Evolutionary conservation across 2,113 vertebrate species (phyloP).

Genomic region (Edolisoma coerulescens): DNA sequence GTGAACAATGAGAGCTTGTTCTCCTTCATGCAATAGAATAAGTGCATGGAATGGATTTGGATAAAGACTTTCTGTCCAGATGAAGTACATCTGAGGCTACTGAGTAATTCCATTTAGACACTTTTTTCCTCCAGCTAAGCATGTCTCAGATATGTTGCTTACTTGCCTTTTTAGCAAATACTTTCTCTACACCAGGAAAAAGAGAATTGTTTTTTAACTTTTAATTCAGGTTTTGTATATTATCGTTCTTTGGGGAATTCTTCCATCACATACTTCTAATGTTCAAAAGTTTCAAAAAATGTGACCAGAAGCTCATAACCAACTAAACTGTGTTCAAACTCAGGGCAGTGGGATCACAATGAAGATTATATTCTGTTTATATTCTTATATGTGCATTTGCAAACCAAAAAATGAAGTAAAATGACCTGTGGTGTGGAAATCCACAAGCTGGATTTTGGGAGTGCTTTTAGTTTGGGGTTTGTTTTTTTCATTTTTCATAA

Average conservation of each 20-base stretch:
- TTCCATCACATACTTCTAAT: background rate
- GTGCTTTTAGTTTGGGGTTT: background rate
- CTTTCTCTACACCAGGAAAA: background rate
- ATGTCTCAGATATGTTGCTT: background rate
- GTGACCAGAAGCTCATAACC: background rate
- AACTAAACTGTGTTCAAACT: background rate
- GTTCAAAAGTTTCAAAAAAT: background rate
- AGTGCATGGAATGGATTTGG: background rate
- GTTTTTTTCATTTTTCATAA: background rate
- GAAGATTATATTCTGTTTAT: background rate
- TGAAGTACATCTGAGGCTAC: background rate
- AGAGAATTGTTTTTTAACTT: background rate
- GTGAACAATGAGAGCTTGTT: background rate
- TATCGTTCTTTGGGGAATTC: background rate
- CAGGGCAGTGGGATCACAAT: background rate
- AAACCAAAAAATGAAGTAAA: background rate
- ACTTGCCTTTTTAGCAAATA: background rate
- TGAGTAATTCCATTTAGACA: background rate
- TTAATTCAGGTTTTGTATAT: background rate
- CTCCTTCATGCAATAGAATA: background rate
- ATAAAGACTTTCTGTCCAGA: background rate
- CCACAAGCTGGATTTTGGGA: background rate
- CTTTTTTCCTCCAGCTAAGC: background rate
- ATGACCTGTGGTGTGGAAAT: background rate
- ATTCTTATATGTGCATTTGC: background rate